Conservation (phyloP, 2,797 vertebrate species). For the Gadopsis marmoratus region DNA sequence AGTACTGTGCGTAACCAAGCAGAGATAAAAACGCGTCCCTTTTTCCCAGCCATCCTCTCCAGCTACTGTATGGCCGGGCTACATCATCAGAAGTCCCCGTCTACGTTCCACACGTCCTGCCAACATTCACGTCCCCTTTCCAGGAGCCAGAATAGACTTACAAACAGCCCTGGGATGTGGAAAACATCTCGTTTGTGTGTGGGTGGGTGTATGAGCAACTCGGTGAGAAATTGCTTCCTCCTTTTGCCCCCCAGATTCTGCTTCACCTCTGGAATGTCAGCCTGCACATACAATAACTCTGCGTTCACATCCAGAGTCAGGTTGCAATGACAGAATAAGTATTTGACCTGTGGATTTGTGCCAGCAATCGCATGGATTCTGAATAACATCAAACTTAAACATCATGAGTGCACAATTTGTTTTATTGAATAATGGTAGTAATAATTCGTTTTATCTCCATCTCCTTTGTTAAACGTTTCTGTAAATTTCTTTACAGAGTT, state of each 20-base stretch:
- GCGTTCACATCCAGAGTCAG: conserved; percentile 52
- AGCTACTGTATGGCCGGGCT: conserved; percentile 39
- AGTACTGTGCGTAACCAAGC: not conserved
- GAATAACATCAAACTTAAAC: conserved; percentile 8
- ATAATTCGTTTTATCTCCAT: not conserved
- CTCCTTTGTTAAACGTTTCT: not conserved
- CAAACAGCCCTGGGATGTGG: conserved; percentile 74
- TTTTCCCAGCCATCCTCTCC: conserved; percentile 31
- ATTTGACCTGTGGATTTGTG: conserved; percentile 43
- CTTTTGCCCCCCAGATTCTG: conserved; percentile 58
- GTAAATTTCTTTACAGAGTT: too few species aligned
- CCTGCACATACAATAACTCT: conserved; percentile 54
- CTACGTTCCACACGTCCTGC: conserved; percentile 62
- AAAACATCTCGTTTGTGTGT: conserved; percentile 71
- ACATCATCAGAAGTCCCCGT: conserved; percentile 61
- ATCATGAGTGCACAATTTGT: not conserved
- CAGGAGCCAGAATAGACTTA: conserved; percentile 73
- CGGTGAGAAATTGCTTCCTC: conserved; percentile 74
- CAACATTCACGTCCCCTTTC: conserved; percentile 72
- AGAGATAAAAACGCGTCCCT: conserved; percentile 15
- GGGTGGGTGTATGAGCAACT: conserved; percentile 42
- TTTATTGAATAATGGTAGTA: not conserved
- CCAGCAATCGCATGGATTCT: conserved; percentile 28
- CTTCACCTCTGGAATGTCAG: conserved; percentile 73
- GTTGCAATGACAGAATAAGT: conserved; percentile 50